Conservation (phyloP, 37 sponge, comb jelly and placozoan species). For the Halisarca cf. caerulea region DNA sequence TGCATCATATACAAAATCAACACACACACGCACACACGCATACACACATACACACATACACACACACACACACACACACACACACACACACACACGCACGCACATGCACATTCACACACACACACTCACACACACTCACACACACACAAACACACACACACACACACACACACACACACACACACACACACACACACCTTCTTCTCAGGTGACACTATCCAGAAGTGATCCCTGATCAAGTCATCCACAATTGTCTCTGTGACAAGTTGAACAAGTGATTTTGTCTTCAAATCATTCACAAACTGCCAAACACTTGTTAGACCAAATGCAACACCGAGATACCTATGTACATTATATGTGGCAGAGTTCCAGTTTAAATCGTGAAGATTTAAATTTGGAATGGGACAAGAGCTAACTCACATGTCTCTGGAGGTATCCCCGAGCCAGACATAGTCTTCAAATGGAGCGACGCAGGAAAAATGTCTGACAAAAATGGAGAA, state of each 20-base stretch:
- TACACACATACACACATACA: too few species aligned
- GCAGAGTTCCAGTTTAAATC: background rate
- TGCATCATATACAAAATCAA: too few species aligned
- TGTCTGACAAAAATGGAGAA: constrained; percentile 11
- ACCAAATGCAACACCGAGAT: constrained; percentile 52
- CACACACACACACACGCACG: too few species aligned
- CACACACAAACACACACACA: too few species aligned
- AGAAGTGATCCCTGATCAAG: constrained; percentile 43
- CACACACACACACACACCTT: constrained; percentile 4
- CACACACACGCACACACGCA: too few species aligned
- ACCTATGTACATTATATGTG: constrained; percentile 19
- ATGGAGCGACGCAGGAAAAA: constrained; percentile 33
- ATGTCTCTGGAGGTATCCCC: constrained; percentile 56
- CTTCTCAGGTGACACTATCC: constrained; percentile 54
- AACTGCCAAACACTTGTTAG: constrained; percentile 37
- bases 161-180: too few species aligned
- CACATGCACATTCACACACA: too few species aligned
- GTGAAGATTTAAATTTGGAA: too few species aligned
- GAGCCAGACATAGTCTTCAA: constrained; percentile 53
- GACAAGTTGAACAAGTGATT: constrained; percentile 7
- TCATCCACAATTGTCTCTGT: constrained; percentile 35
- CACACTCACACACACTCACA: too few species aligned
- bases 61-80: too few species aligned
- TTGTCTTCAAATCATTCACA: constrained; percentile 14
- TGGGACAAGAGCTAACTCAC: constrained; percentile 4